phyloP scores from a whole-genome alignment of 2,888 invertebrate genomes.

The Lithophane semibrunnea region DNA sequence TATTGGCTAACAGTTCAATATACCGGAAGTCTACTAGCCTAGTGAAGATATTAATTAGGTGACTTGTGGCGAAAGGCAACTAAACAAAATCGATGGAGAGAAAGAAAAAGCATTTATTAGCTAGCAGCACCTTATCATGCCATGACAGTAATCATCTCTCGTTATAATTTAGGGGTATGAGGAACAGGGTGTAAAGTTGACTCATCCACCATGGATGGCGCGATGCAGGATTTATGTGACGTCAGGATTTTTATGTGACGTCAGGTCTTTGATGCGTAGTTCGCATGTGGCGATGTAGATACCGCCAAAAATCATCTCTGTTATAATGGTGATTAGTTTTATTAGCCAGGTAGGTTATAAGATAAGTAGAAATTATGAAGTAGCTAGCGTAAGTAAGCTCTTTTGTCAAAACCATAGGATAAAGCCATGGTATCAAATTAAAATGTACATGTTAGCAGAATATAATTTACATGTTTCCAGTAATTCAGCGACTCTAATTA shows the following conservation, averaged over 20 bases:
- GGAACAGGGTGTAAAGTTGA: no score
- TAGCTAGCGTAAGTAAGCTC: not conserved
- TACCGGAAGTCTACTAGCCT: not conserved
- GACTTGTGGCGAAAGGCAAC: not conserved
- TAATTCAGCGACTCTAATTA: not conserved
- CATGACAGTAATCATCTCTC: not conserved
- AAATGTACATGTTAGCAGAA: not conserved
- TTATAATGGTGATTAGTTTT: not conserved
- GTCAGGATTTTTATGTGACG: no score
- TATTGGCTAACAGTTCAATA: not conserved
- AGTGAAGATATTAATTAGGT: not conserved
- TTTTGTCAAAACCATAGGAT: not conserved
- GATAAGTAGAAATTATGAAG: not conserved
- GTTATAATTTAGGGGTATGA: no score
- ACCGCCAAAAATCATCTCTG: no score
- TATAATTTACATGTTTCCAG: conserved; percentile 22
- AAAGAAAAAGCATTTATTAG: not conserved
- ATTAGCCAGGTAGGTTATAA: no score
- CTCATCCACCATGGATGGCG: no score
- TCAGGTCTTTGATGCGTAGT: no score
- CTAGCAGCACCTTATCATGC: not conserved
- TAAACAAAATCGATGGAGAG: not conserved
- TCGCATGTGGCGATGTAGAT: no score
- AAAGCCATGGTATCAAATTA: not conserved
- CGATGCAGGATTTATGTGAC: no score